Percentiles rank a stretch among this genome's conserved stretches.
Evolutionary conservation across 2,888 invertebrate genomes (phyloP).

Genomic region (Hydrotaea cyrtoneurina): DNA sequence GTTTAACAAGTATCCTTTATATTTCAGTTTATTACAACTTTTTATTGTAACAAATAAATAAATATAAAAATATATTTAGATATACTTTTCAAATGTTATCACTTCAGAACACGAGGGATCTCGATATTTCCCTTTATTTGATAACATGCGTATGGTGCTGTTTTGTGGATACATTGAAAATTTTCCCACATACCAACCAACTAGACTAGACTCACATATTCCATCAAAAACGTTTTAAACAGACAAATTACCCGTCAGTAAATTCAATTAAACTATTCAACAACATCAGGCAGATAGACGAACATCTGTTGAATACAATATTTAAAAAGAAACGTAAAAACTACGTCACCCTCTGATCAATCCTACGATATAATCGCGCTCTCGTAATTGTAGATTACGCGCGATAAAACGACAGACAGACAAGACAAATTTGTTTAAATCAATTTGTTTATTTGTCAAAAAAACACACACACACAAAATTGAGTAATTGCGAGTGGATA

Average conservation of each 20-base stretch:
- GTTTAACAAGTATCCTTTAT: too few species aligned
- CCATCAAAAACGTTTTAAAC: neutral
- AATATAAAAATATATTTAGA: too few species aligned
- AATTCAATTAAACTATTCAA: constrained; percentile 1
- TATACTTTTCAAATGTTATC: too few species aligned
- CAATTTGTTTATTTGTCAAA: constrained; percentile 44
- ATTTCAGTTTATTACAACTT: too few species aligned
- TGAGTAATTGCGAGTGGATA: neutral
- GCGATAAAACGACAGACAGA: neutral
- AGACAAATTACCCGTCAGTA: neutral
- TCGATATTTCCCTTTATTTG: too few species aligned
- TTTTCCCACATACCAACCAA: neutral
- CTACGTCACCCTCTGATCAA: neutral
- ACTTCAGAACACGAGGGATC: too few species aligned
- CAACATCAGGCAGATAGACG: neutral
- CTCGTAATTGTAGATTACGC: neutral
- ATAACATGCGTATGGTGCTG: too few species aligned
- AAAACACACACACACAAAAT: constrained; percentile 1
- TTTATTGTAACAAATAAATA: too few species aligned
- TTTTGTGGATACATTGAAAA: too few species aligned
- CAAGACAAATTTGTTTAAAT: constrained; percentile 32
- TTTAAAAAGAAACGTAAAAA: too few species aligned
- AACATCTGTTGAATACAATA: constrained; percentile 19
- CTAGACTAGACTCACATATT: neutral
- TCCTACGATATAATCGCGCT: neutral